phyloP scores from a whole-genome alignment of 2,113 vertebrate genomes.

The Sprattus sprattus region DNA sequence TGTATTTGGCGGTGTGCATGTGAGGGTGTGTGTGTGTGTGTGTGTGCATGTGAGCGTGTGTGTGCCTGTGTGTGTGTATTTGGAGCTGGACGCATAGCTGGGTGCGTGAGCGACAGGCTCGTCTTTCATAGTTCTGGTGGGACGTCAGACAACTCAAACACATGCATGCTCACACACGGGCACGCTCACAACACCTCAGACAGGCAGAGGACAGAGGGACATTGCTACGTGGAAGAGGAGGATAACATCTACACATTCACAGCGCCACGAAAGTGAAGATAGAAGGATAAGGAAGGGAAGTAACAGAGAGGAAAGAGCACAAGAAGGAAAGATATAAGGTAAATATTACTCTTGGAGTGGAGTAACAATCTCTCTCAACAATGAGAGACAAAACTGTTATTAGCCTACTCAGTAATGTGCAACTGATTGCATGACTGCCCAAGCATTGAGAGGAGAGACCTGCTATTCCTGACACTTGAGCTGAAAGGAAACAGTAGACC shows the following conservation, averaged over 20 bases:
- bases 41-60: background rate
- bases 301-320: slow-evolving; percentile 29
- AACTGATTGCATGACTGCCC: background rate
- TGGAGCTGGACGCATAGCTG: slow-evolving; percentile 63
- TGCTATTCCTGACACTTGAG: background rate
- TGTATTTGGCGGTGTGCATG: slow-evolving; percentile 1
- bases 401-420: background rate
- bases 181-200: slow-evolving; percentile 57
- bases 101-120: slow-evolving; percentile 28
- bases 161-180: slow-evolving; percentile 40
- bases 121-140: slow-evolving; percentile 53
- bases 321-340: slow-evolving; percentile 27
- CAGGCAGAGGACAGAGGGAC: slow-evolving; percentile 53
- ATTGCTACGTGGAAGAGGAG: slow-evolving; percentile 44
- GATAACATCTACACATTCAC: slow-evolving; percentile 36
- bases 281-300: slow-evolving; percentile 41
- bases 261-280: slow-evolving; percentile 37
- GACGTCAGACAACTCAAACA: slow-evolving; percentile 21
- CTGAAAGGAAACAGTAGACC: background rate
- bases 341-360: slow-evolving; percentile 31
- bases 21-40: background rate
- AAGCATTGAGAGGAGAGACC: background rate
- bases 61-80: slow-evolving; percentile 63
- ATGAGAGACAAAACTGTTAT: background rate
- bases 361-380: background rate